These are phyloP conservation scores for Porites evermanni DNA, from an alignment of 92 coral and sea anemone species.

Conservation along the genomic window DNA sequence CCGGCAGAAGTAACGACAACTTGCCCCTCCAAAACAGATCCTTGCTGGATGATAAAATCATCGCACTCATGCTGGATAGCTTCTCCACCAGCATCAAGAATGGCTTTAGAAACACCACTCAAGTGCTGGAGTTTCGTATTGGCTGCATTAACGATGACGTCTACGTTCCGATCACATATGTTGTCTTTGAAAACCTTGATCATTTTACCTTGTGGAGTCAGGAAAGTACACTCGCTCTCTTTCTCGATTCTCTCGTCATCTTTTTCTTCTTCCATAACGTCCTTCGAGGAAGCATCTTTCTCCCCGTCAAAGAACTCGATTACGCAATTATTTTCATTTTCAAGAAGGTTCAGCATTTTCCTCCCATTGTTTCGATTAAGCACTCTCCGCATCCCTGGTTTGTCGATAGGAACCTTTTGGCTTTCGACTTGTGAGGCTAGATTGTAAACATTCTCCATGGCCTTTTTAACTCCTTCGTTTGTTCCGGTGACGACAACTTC, in stretches of 20 bases:
- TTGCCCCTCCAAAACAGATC: conserved; percentile 57
- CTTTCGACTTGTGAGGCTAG: conserved; percentile 27
- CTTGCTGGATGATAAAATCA: conserved; percentile 26
- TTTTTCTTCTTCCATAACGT: not conserved
- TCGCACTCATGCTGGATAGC: conserved; percentile 73
- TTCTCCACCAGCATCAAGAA: conserved; percentile 70
- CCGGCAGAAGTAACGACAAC: conserved; percentile 67
- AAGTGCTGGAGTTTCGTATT: conserved; percentile 59
- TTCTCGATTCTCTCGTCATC: not conserved
- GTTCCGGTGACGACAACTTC: conserved; percentile 66
- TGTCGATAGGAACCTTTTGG: conserved; percentile 44
- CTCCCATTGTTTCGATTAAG: conserved; percentile 43
- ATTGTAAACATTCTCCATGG: conserved; percentile 8
- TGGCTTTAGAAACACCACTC: conserved; percentile 80
- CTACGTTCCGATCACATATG: conserved; percentile 69
- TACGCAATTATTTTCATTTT: conserved; percentile 48
- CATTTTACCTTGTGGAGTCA: conserved; percentile 50
- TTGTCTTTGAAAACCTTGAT: conserved; percentile 66
- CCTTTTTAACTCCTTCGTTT: conserved; percentile 60
- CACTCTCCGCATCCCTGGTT: conserved; percentile 76
- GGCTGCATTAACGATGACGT: conserved; percentile 85
- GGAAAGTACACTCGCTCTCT: conserved; percentile 24
- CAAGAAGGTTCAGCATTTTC: conserved; percentile 28
- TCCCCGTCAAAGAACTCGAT: conserved; percentile 30
- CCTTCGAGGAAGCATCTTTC: not conserved